phyloP scores from a whole-genome alignment of 2,113 vertebrate species.

The Micronycteris hirsuta region DNA sequence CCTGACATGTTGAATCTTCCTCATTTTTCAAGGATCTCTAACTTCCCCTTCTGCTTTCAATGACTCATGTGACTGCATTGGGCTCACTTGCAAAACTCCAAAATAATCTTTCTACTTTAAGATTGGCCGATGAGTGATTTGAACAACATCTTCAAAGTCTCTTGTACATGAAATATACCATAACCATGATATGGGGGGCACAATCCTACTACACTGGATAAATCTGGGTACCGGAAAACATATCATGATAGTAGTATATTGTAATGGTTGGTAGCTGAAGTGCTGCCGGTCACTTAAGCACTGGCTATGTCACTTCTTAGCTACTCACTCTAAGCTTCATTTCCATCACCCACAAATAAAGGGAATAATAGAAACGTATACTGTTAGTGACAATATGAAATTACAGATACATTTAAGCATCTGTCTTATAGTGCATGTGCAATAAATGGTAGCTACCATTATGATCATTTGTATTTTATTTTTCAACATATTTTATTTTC shows the following conservation, averaged over 20 bases:
- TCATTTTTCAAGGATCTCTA: background rate
- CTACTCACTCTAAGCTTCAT: background rate
- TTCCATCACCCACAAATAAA: background rate
- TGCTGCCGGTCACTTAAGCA: background rate
- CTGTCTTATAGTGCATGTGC: background rate
- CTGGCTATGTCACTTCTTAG: background rate
- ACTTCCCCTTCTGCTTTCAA: background rate
- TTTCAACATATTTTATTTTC: background rate
- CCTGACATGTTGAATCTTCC: background rate
- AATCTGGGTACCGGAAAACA: background rate
- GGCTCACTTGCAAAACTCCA: background rate
- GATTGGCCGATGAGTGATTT: background rate
- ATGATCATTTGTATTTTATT: background rate
- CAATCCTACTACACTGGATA: background rate
- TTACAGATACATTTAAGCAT: background rate
- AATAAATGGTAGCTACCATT: background rate
- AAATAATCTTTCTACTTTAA: background rate
- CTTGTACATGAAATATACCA: background rate
- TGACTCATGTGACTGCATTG: background rate
- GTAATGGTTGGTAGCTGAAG: background rate
- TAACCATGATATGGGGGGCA: background rate
- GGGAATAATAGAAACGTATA: background rate
- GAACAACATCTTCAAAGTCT: background rate
- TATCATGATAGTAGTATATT: background rate
- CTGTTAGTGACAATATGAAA: background rate